Evolutionary conservation across 2,888 invertebrate species (phyloP), one percentile per base, ranked within the genome.

Genomic region (Busseola fusca): DNA sequence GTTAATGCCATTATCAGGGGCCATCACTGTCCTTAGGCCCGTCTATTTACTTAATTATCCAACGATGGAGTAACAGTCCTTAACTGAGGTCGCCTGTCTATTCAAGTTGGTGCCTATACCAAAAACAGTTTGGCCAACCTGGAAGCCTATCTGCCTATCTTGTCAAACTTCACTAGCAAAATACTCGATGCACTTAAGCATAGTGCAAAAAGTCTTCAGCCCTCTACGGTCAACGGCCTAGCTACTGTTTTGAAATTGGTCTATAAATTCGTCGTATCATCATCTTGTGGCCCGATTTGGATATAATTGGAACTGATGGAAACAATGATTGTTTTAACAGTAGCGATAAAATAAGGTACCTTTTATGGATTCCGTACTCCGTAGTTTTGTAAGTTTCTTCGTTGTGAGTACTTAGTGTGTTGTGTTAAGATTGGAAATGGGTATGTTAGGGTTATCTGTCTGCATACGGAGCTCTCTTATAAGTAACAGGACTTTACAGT

Each of bases 221-320:
- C n/a, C 16, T 16, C 18, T 69, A 62, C 42, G 68, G 72, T 48
- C 54, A 56, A 64, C 69, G 45, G 1, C 42, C 42, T 66, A 67
- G 62, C 81, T 73, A 64, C 81, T 73, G 78, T 77, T 77, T 77
- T 73, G 64, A 69, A 80, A 81, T 80, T 76, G 81, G 60, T 50
- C 73, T 45, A 77, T 80, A 80, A 81, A 76, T 69, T 62, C 58
- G 16, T 64, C 2, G n/a, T 77, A 80, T 77, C 79, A 64, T 73
- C 73, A 69, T 62, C 66, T 73, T 21, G 21, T 12, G 30, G 42
- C 78, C 73, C 57, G 54, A 69, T 67, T 77, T 80, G 81, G 79
- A 45, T 73, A 80, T 81, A 80, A 80, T 80, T 80, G 79, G 73
- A 56, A 57, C 78, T 60, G 79, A 81, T 80, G 64, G 69, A 21